Evolutionary conservation across 2,888 invertebrate species (phyloP), one percentile per base, ranked within the genome.

Genomic region (Caenorhabditis japonica): DNA sequence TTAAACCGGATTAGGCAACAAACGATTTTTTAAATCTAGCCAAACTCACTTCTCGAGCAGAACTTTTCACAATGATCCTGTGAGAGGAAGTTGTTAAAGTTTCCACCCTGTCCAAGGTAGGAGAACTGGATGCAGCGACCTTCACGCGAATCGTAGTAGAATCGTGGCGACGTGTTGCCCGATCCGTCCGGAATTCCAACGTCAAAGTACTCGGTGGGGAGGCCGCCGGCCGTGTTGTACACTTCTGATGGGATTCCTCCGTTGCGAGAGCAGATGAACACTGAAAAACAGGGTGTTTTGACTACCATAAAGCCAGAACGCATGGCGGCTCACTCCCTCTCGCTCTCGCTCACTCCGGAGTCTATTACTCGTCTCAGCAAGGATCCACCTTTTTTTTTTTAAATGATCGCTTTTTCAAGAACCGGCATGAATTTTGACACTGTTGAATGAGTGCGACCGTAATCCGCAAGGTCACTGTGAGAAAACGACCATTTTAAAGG

Each of bases 41-140:
- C 17, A 10, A 8, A 72, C 83, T 76, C 52, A 85, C 85, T 84
- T 80, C 84, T 82, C 12, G 86, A 85, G 73, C 86, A 86, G 84
- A 85, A 86, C 75, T 84, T 84, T 72, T 86, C 86, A 72, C 86
- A 86, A 49, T 86, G 86, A 52, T 85, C 84, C 52, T 85, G 85
- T 0, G 83, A 83, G 17, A 86, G 77, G 80, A 86, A 86, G 75
- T 86, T 86, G 81, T 86, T 86, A 77, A 86, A 86, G 81, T 86
- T 86, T 38, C 86, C 86, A 44, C 86, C 86, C 55, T 85, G 85
- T 39, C 86, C 86, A 46, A 86, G 76, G 51, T 84, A 86, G 79
- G 85, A 84, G 81, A 85, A 86, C 51, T 86, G 85, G 49, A 86
- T 86, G 71, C 86, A 86, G 23, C 85, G 69, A 41, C 84, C 84